Percentiles rank a stretch among this genome's conserved stretches.
These are phyloP conservation scores for Timema cristinae DNA, from an alignment of 2,888 invertebrate genomes.

Conservation along the genomic window DNA sequence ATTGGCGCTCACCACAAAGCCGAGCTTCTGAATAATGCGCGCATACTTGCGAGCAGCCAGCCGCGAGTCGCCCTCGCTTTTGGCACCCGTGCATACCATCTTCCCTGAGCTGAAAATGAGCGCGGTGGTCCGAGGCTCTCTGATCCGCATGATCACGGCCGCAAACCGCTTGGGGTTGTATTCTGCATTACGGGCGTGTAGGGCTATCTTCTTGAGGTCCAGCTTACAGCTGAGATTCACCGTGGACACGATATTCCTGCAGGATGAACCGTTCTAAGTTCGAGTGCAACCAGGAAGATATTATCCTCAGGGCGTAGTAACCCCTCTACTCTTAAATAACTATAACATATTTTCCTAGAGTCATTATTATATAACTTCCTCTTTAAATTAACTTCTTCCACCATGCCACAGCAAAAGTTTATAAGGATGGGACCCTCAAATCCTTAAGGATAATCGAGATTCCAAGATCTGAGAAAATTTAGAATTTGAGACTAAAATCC, in stretches of 20 bases:
- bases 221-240: slow-evolving; percentile 93
- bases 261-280: slow-evolving; percentile 31
- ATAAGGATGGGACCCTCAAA: too few species aligned
- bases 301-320: too few species aligned
- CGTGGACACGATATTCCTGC: slow-evolving; percentile 95
- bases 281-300: too few species aligned
- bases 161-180: slow-evolving; percentile 99
- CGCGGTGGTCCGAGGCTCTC: slow-evolving; percentile 74
- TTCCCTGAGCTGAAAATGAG: slow-evolving; percentile 80
- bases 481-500: not conserved
- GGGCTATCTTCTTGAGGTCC: slow-evolving; percentile 93
- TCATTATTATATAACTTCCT: too few species aligned
- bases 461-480: not conserved
- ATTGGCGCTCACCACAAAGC: slow-evolving; percentile 57
- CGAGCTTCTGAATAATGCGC: slow-evolving; percentile 75
- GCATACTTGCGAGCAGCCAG: slow-evolving; percentile 78
- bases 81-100: slow-evolving; percentile 85
- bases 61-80: slow-evolving; percentile 75
- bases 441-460: too few species aligned
- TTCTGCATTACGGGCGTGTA: slow-evolving; percentile 97
- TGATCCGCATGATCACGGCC: slow-evolving; percentile 93
- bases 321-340: too few species aligned
- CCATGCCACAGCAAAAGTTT: too few species aligned
- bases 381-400: too few species aligned
- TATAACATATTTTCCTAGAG: too few species aligned